Evolutionary conservation across 2,113 vertebrate species (phyloP), one percentile per base, ranked within the genome.

Genomic region (Muntiacus reevesi): DNA sequence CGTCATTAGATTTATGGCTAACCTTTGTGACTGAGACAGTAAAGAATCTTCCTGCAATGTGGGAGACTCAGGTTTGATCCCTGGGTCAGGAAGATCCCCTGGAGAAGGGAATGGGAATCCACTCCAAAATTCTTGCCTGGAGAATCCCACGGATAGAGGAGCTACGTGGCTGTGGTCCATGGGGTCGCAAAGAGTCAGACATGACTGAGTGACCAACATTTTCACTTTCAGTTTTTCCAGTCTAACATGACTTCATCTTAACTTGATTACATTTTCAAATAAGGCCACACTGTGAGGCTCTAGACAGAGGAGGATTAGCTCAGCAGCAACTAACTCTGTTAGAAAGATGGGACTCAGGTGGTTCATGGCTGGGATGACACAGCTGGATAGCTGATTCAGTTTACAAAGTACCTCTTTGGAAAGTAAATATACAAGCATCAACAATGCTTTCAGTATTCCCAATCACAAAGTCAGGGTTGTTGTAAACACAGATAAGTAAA

Each of bases 271-370:
- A 30, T 67, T 83, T 92, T 45, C 45, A 67, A 88, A 7, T 23
- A n/a, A 54, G 47, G 36, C 45, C 5, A 1, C 15, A 17, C 27
- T 36, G 4, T 74, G 54, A 79, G 15, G 43, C 30, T 54, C 27
- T 3, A 2, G 27, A 14, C 52, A 19, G 30, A 36, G 30, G 5
- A 25, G 21, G 1, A 30, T 15, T 30, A 6, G 47, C 2, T 9
- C 2, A 2, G 9, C 0, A 40, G 30, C 3, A 14, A 25, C 7
- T 14, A 13, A 3, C 27, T n/a, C 10, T 17, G 30, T 2, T 23
- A 12, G n/a, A 27, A 43, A 52, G 7, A 2, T 8, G n/a, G 2
- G 19, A 25, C 11, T 36, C 40, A 33, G 3, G 21, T 1, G 5
- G 11, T 23, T 19, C 33, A 28, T 0, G 1, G 27, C 30, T 16